Evolutionary conservation across 2,888 invertebrate species (phyloP).

Genomic region (Chrysolina americana): DNA sequence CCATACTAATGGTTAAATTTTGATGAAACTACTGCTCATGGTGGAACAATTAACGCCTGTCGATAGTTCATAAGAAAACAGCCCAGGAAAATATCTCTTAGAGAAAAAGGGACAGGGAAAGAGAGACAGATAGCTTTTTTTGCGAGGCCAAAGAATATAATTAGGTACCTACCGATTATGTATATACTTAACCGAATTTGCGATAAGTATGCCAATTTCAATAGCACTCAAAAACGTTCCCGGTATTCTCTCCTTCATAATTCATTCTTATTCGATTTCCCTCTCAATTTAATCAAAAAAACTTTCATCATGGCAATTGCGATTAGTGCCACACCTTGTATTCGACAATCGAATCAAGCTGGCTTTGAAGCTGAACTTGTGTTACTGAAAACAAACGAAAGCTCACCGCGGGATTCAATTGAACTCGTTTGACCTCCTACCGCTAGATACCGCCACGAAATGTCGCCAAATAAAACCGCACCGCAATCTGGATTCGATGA

Average conservation of each 20-base stretch:
- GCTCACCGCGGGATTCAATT: slow-evolving; percentile 40
- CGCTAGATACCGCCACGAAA: slow-evolving; percentile 55
- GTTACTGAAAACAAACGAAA: slow-evolving; percentile 44
- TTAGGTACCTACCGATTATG: too few relatives aligned
- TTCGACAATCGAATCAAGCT: slow-evolving; percentile 37
- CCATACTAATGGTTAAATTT: too few relatives aligned
- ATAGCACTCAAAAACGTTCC: background rate
- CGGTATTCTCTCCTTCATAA: background rate
- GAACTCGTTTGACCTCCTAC: slow-evolving; percentile 50
- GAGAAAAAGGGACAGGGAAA: too few relatives aligned
- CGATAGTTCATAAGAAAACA: too few relatives aligned
- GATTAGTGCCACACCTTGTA: slow-evolving; percentile 43
- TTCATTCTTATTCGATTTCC: background rate
- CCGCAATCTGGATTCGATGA: slow-evolving; percentile 13
- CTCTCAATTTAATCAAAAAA: background rate
- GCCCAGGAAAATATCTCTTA: too few relatives aligned
- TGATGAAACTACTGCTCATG: too few relatives aligned
- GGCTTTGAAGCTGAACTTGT: slow-evolving; percentile 29
- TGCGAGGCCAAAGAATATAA: too few relatives aligned
- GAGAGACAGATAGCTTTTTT: too few relatives aligned
- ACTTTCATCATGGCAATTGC: background rate
- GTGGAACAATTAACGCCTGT: too few relatives aligned
- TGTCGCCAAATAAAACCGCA: slow-evolving; percentile 28
- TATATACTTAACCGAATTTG: too few relatives aligned
- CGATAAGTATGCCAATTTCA: too few relatives aligned